Conservation (phyloP, 2,797 vertebrate genomes). For the Rhincodon typus region DNA sequence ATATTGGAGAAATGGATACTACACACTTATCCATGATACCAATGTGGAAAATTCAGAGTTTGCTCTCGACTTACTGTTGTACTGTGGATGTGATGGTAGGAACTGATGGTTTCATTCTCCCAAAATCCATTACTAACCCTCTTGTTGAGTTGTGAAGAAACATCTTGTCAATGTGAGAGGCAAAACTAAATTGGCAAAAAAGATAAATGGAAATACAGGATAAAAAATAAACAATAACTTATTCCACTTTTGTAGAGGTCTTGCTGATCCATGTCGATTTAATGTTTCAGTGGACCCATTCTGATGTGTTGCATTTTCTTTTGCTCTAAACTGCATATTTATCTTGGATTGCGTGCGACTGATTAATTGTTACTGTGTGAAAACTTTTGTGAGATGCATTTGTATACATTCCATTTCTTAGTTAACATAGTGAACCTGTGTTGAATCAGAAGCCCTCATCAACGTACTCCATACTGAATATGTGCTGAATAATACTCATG, state of each 20-base stretch:
- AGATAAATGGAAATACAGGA: background rate
- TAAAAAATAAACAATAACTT: background rate
- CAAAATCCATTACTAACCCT: background rate
- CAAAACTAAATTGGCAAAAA: background rate
- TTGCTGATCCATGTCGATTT: background rate
- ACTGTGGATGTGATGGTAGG: constrained; percentile 75
- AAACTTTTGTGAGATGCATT: background rate
- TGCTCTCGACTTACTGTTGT: constrained; percentile 79
- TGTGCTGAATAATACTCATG: background rate
- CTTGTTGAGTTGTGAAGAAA: background rate
- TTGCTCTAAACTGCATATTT: background rate
- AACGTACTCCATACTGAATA: background rate
- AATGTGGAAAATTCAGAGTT: constrained; percentile 70
- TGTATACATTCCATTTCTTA: background rate
- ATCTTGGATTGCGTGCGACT: background rate
- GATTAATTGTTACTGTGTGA: background rate
- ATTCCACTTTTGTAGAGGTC: background rate
- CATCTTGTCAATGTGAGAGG: background rate
- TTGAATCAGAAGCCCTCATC: background rate
- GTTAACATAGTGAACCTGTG: background rate
- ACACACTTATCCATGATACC: constrained; percentile 80
- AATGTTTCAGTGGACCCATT: background rate
- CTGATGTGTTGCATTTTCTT: background rate
- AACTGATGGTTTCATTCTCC: background rate
- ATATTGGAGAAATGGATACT: constrained; percentile 74